Percentiles rank a stretch among this genome's conserved stretches.
Conservation (phyloP, 2,797 vertebrate species). For the Pseudochirops cupreus region DNA sequence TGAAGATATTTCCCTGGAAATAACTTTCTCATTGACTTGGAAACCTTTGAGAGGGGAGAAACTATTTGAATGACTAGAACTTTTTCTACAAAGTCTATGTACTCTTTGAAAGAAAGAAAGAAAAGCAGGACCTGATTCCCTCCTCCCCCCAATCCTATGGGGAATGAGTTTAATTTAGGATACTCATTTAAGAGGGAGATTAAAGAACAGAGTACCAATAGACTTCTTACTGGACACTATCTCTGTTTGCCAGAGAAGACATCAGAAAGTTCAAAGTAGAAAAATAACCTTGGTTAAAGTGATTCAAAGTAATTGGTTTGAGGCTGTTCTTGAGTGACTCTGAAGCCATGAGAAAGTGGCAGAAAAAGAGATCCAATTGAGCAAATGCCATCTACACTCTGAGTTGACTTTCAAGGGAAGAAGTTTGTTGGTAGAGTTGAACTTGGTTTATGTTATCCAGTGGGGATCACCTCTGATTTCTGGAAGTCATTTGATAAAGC, state of each 20-base stretch:
- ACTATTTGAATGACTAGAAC: neutral
- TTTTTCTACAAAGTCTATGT: conserved; percentile 12
- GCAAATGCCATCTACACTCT: neutral
- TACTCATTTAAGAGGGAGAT: conserved; percentile 39
- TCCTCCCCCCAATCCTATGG: neutral
- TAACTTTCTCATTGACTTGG: neutral
- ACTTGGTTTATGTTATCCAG: conserved; percentile 17
- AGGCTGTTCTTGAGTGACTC: neutral
- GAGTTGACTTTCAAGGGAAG: neutral
- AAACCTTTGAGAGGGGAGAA: neutral
- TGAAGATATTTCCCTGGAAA: neutral
- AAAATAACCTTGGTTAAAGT: conserved; percentile 47
- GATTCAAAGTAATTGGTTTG: conserved; percentile 48
- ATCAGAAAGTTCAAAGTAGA: conserved; percentile 52
- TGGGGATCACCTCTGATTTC: neutral
- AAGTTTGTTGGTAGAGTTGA: neutral
- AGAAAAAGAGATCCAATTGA: conserved; percentile 15
- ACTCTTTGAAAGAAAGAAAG: conserved; percentile 12
- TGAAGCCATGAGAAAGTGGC: conserved; percentile 4
- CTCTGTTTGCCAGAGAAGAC: conserved; percentile 45
- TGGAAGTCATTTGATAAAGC: neutral
- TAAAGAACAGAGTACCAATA: conserved; percentile 49
- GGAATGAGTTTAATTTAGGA: conserved; percentile 41
- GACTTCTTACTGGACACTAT: conserved; percentile 43
- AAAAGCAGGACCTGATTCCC: neutral